A percentile compares a stretch with the other conserved stretches of the same genome.
Conservation (phyloP, 2,113 vertebrate species). For the Malaclemys terrapin region DNA sequence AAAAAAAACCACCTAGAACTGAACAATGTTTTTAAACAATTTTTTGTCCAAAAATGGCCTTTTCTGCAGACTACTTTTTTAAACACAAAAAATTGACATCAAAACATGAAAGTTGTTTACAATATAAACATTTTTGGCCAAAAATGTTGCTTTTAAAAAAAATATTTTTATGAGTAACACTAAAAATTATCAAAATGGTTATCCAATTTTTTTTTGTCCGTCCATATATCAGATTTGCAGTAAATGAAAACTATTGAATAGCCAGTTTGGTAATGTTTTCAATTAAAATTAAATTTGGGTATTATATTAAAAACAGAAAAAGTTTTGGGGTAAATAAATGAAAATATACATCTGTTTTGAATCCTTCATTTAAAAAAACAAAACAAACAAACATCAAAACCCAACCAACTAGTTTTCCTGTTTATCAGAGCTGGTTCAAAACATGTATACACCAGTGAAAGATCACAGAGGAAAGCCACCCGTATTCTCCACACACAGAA, state of each 20-base stretch:
- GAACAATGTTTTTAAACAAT: not conserved
- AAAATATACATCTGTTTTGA: not conserved
- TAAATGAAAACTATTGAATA: not conserved
- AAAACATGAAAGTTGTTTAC: not conserved
- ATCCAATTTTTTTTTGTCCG: not conserved
- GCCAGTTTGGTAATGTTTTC: not conserved
- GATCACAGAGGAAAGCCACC: not conserved
- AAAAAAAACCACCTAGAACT: not conserved
- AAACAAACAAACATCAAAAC: too few species aligned
- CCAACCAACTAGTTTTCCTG: not conserved
- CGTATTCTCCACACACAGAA: not conserved
- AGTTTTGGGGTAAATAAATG: not conserved
- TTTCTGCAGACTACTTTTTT: not conserved
- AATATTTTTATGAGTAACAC: not conserved
- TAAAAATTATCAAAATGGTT: rapidly evolving
- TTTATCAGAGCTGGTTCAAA: not conserved
- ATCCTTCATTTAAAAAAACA: not conserved
- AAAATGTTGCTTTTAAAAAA: not conserved
- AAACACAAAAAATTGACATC: not conserved
- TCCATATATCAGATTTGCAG: not conserved
- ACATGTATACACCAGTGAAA: not conserved
- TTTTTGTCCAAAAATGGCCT: not conserved
- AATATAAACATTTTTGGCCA: not conserved
- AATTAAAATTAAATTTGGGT: not conserved
- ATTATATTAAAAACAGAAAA: not conserved